Conservation (phyloP, 1,140 invertebrate species). For the Paramacrobiotus metropolitanus region DNA sequence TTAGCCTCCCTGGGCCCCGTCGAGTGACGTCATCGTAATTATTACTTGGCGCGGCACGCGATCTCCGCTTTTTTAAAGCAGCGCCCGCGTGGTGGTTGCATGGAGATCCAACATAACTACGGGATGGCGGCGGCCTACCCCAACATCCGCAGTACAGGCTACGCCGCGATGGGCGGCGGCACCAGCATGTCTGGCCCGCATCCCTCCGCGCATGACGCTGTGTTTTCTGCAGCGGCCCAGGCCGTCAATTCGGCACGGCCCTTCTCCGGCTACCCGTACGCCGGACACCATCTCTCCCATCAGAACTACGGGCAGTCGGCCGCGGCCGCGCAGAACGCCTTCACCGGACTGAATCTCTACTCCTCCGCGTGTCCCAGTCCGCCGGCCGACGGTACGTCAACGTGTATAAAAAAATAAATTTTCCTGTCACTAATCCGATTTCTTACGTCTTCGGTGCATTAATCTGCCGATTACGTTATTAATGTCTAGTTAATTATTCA, state of each 20-base stretch:
- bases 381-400: not conserved
- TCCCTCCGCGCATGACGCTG: not conserved
- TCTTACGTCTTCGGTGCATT: no score
- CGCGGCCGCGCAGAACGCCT: not conserved
- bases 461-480: no score
- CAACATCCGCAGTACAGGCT: slow-evolving; percentile 2
- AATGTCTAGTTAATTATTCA: no score
- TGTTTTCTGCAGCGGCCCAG: not conserved
- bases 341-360: not conserved
- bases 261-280: not conserved
- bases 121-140: not conserved
- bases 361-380: not conserved
- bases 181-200: not conserved
- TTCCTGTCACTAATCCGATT: no score
- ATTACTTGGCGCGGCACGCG: no score
- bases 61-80: no score
- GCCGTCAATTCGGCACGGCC: not conserved
- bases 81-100: no score
- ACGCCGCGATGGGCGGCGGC: not conserved
- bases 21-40: no score
- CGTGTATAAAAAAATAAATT: no score
- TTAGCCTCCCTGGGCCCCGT: no score
- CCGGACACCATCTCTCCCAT: not conserved
- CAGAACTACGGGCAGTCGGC: not conserved
- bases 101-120: not conserved